Evolutionary conservation across 1,140 invertebrate genomes (phyloP).

Genomic region (Aricia agestis): DNA sequence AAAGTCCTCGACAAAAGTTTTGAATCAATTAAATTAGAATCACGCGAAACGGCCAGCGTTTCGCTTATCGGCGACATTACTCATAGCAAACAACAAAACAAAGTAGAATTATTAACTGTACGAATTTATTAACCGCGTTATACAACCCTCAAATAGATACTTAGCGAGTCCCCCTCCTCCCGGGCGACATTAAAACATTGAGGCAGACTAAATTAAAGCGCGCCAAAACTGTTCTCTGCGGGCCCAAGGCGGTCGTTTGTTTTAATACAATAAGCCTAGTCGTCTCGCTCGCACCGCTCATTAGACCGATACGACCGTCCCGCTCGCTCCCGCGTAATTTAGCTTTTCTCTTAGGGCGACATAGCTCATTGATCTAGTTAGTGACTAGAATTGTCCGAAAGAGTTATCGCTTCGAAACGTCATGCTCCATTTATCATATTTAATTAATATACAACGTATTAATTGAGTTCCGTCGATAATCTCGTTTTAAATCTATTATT

Average conservation of each 20-base stretch:
- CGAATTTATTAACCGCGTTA: slow-evolving; percentile 67
- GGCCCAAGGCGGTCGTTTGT: slow-evolving; percentile 72
- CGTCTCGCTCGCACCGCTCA: slow-evolving; percentile 54
- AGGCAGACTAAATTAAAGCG: slow-evolving; percentile 72
- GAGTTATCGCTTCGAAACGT: slow-evolving; percentile 11
- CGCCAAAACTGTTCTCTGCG: slow-evolving; percentile 69
- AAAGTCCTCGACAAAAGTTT: not conserved
- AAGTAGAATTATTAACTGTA: slow-evolving; percentile 65
- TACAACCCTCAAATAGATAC: slow-evolving; percentile 73
- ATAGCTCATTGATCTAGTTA: slow-evolving; percentile 43
- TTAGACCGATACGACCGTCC: slow-evolving; percentile 38
- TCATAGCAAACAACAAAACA: slow-evolving; percentile 44
- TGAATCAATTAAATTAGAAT: slow-evolving; percentile 19
- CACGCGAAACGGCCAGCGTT: slow-evolving; percentile 16
- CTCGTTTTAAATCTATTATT: slow-evolving; percentile 13
- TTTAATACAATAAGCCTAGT: slow-evolving; percentile 70
- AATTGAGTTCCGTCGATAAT: not conserved
- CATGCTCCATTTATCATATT: slow-evolving; percentile 4
- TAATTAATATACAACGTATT: slow-evolving; percentile 6
- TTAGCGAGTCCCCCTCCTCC: slow-evolving; percentile 54
- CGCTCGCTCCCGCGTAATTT: slow-evolving; percentile 50
- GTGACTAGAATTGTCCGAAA: slow-evolving; percentile 23
- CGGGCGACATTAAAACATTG: slow-evolving; percentile 66
- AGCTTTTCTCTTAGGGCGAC: slow-evolving; percentile 59
- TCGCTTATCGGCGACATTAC: slow-evolving; percentile 38